Conservation (phyloP, 2,888 invertebrate species). For the Drosophila emarginata region DNA sequence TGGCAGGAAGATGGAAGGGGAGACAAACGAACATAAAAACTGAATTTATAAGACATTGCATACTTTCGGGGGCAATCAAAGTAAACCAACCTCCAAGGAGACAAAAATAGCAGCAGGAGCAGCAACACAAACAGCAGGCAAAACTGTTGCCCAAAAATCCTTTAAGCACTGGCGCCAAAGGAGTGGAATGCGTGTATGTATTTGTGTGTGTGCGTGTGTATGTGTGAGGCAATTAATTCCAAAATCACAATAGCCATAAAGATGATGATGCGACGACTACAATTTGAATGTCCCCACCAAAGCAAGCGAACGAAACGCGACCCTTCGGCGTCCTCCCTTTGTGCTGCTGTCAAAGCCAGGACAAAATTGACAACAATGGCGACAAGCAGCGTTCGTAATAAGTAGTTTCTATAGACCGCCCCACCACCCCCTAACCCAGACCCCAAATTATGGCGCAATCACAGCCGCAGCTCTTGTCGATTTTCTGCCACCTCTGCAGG, state of each 20-base stretch:
- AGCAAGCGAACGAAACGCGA: not conserved
- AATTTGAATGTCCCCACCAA: constrained; percentile 61
- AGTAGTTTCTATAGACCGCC: constrained; percentile 49
- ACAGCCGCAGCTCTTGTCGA: constrained; percentile 1
- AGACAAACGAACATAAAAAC: constrained; percentile 57
- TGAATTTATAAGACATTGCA: constrained; percentile 74
- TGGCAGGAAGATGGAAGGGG: not conserved
- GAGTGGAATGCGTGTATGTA: constrained; percentile 31
- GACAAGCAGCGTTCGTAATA: constrained; percentile 72
- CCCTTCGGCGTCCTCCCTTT: not conserved
- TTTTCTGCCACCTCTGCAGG: constrained; percentile 14
- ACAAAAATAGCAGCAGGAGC: not conserved
- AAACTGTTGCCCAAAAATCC: constrained; percentile 49
- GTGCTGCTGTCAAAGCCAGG: constrained; percentile 66
- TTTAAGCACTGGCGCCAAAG: constrained; percentile 70
- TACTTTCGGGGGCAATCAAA: constrained; percentile 73
- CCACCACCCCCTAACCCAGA: constrained; percentile 29
- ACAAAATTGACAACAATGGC: constrained; percentile 75
- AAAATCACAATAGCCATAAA: constrained; percentile 77
- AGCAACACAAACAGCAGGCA: not conserved
- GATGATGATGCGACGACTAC: constrained; percentile 75
- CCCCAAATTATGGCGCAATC: constrained; percentile 15
- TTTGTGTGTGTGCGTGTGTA: constrained; percentile 29
- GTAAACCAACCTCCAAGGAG: constrained; percentile 47
- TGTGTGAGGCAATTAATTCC: constrained; percentile 70